These are phyloP conservation scores for Anas capensis DNA, from an alignment of 2,797 vertebrate species.

Conservation along the genomic window DNA sequence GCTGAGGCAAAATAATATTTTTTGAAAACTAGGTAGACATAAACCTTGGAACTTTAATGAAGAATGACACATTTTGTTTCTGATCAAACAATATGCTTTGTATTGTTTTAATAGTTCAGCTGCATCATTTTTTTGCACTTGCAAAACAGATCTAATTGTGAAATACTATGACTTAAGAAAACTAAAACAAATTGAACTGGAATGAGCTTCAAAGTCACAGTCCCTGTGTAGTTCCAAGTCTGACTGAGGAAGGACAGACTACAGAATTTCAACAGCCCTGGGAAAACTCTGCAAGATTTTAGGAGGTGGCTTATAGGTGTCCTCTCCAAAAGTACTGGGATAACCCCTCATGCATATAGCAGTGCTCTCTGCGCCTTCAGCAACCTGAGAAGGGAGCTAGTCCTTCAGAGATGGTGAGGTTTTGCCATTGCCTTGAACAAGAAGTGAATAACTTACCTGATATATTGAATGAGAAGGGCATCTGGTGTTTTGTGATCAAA, in stretches of 20 bases:
- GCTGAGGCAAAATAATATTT: not conserved
- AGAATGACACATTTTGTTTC: not conserved
- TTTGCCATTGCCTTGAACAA: not conserved
- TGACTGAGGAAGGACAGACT: not conserved
- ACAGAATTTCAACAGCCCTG: not conserved
- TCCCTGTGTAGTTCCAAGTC: not conserved
- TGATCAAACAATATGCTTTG: not conserved
- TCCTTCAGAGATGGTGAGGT: not conserved
- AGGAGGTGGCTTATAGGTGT: not conserved
- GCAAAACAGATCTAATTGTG: not conserved
- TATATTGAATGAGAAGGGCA: not conserved
- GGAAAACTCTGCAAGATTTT: not conserved
- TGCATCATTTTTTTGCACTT: not conserved
- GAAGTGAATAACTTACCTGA: not conserved
- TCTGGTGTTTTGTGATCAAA: not conserved
- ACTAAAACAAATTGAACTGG: fast-evolving
- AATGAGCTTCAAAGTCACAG: not conserved
- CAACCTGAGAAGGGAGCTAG: not conserved
- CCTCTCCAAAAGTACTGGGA: not conserved
- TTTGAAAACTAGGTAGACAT: not conserved
- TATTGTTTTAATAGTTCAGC: not conserved
- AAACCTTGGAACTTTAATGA: not conserved
- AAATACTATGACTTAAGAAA: not conserved
- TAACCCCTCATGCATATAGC: fast-evolving
- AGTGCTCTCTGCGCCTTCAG: not conserved